These are phyloP conservation scores for Atta texana DNA, from an alignment of 1,140 invertebrate species.

Conservation along the genomic window DNA sequence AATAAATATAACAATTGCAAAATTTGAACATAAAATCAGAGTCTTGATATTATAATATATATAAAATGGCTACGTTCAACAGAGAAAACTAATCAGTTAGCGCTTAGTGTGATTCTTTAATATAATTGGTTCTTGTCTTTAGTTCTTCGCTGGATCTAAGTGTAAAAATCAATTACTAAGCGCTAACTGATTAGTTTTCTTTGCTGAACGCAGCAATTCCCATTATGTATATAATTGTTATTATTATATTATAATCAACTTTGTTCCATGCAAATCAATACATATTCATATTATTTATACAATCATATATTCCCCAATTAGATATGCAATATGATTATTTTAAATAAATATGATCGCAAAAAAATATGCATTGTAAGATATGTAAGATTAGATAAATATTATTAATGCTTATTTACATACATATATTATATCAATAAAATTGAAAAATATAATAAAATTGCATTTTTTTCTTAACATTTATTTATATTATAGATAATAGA, in stretches of 20 bases:
- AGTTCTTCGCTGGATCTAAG: no score
- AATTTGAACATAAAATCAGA: not conserved
- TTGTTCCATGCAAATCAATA: not conserved
- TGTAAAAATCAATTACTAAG: no score
- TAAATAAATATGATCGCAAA: constrained; percentile 12
- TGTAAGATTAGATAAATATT: constrained; percentile 18
- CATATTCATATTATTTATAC: not conserved
- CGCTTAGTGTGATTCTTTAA: no score
- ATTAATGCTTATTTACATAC: constrained; percentile 36
- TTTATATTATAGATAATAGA: constrained; percentile 20
- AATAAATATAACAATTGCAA: not conserved
- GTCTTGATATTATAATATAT: not conserved
- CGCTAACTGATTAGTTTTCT: no score
- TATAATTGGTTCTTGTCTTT: no score
- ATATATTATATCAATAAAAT: constrained; percentile 17
- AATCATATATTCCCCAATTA: not conserved
- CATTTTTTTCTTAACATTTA: constrained; percentile 27
- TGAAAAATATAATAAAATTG: constrained; percentile 34
- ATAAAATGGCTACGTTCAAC: no score
- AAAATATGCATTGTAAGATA: not conserved
- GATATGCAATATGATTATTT: not conserved
- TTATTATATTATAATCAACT: not conserved
- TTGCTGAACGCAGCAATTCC: no score
- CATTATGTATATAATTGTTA: not conserved
- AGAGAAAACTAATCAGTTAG: no score